A percentile compares a stretch with the other conserved stretches of the same genome.
Conservation (phyloP, 2,113 vertebrate genomes). For the Jacana jacana region DNA sequence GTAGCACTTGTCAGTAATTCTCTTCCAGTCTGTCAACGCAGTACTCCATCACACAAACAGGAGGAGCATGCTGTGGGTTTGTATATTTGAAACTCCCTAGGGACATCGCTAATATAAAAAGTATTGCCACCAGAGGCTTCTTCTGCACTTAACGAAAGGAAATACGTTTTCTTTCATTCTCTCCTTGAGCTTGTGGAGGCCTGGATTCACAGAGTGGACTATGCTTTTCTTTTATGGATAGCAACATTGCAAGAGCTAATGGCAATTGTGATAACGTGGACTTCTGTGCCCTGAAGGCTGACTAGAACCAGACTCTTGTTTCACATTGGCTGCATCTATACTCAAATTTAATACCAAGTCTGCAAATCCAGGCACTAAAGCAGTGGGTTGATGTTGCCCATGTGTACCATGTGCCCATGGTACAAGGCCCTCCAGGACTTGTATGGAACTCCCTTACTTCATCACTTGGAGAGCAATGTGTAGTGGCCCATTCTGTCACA, state of each 20-base stretch:
- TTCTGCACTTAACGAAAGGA: conserved; percentile 30
- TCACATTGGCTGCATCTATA: not conserved
- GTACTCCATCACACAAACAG: conserved; percentile 38
- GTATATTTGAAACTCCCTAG: conserved; percentile 46
- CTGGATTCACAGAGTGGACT: not conserved
- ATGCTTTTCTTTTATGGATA: not conserved
- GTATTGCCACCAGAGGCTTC: conserved; percentile 15
- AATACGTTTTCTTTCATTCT: conserved; percentile 21
- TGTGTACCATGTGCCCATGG: too few species aligned
- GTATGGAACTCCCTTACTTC: not conserved
- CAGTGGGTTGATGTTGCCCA: not conserved
- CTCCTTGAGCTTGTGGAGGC: not conserved
- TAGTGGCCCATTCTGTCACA: not conserved
- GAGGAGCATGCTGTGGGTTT: conserved; percentile 43
- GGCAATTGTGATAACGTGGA: not conserved
- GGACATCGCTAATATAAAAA: conserved; percentile 50
- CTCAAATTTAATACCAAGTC: not conserved
- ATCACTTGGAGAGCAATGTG: not conserved
- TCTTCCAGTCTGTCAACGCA: conserved; percentile 51
- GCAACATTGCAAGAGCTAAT: not conserved
- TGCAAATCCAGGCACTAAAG: not conserved
- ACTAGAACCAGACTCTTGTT: not conserved
- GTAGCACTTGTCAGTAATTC: conserved; percentile 59
- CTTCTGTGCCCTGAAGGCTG: not conserved
- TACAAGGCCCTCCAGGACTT: not conserved